Percentiles rank a stretch among this genome's conserved stretches.
Evolutionary conservation across 2,113 vertebrate species (phyloP).

Genomic region (Pseudorectes ferrugineus): DNA sequence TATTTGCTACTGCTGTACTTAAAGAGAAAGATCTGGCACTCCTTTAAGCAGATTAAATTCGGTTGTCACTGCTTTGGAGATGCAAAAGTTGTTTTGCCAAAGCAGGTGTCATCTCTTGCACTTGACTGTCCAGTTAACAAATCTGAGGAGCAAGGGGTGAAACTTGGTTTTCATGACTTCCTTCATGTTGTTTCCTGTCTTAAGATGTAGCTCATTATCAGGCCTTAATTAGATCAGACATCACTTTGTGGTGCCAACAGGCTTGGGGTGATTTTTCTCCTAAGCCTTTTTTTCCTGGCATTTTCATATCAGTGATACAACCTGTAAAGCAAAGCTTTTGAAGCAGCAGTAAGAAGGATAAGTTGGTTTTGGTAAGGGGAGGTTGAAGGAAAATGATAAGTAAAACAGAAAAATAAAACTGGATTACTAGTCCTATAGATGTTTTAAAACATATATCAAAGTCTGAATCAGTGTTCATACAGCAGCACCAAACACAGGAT

Average conservation of each 20-base stretch:
- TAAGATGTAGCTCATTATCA: not conserved
- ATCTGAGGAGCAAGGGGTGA: not conserved
- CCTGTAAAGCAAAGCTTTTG: not conserved
- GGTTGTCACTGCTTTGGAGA: not conserved
- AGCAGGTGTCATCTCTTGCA: not conserved
- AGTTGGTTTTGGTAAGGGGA: not conserved
- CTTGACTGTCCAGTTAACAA: not conserved
- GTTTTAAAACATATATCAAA: not conserved
- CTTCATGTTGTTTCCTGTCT: not conserved
- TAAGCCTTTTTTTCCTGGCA: not conserved
- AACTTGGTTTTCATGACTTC: not conserved
- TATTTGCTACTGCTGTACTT: not conserved
- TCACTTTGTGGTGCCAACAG: not conserved
- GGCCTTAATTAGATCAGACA: not conserved
- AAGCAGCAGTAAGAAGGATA: not conserved
- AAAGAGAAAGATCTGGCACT: not conserved
- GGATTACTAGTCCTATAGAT: not conserved
- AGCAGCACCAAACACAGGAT: not conserved
- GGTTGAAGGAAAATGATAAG: not conserved
- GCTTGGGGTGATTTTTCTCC: not conserved
- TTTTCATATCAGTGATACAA: not conserved
- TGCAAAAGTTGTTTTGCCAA: not conserved
- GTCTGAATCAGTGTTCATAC: not conserved
- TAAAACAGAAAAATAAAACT: not conserved
- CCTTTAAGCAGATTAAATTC: not conserved